Evolutionary conservation across 2,797 vertebrate species (phyloP).

Genomic region (Ctenopoma multispine): DNA sequence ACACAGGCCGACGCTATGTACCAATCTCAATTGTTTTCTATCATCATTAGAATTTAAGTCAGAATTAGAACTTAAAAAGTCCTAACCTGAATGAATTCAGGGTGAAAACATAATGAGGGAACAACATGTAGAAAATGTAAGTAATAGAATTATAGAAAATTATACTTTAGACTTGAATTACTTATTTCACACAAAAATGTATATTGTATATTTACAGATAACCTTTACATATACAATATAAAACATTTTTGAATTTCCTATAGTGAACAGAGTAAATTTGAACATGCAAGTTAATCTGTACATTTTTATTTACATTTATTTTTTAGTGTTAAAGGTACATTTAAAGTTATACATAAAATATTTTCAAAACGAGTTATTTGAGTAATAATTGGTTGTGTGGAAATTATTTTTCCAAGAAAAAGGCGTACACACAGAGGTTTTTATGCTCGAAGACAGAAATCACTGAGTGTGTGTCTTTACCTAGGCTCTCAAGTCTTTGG

Average conservation of each 20-base stretch:
- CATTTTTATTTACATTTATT: too few relatives aligned
- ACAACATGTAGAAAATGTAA: too few relatives aligned
- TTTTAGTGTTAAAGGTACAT: too few relatives aligned
- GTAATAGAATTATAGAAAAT: neutral
- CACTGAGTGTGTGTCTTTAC: slow-evolving; percentile 1
- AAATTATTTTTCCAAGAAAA: neutral
- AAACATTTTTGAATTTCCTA: neutral
- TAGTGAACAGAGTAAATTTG: too few relatives aligned
- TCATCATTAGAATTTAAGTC: neutral
- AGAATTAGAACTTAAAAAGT: neutral
- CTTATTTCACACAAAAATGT: neutral
- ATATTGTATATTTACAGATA: neutral
- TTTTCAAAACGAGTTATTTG: neutral
- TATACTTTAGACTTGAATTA: neutral
- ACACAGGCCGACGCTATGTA: neutral
- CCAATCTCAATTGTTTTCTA: slow-evolving; percentile 38
- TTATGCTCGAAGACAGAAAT: neutral
- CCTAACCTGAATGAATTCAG: too few relatives aligned
- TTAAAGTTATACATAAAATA: neutral
- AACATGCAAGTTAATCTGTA: too few relatives aligned
- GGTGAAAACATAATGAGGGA: too few relatives aligned
- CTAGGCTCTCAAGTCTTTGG: neutral
- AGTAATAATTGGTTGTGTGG: neutral
- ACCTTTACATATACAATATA: neutral
- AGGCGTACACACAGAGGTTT: slow-evolving; percentile 20